Evolutionary conservation across 2,113 vertebrate genomes (phyloP).

Genomic region (Peromyscus maniculatus): DNA sequence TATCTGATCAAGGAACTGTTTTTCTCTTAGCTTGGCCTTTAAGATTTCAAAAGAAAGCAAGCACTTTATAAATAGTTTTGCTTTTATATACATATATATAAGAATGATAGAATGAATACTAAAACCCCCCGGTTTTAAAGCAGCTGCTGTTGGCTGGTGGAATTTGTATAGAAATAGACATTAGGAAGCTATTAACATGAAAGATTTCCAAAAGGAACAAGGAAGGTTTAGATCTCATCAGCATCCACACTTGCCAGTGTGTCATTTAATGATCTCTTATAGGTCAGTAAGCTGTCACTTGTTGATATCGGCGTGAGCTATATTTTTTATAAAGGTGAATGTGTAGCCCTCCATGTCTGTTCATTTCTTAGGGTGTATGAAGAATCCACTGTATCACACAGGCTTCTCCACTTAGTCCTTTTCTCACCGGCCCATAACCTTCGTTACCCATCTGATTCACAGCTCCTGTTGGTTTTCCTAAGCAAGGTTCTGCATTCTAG

Average conservation of each 20-base stretch:
- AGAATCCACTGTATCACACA: fast-evolving
- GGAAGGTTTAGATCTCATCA: not conserved
- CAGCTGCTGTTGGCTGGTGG: not conserved
- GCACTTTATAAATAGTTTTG: not conserved
- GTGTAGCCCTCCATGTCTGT: not conserved
- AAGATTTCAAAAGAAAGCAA: not conserved
- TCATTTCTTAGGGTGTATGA: not conserved
- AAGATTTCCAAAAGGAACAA: not conserved
- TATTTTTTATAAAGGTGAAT: not conserved
- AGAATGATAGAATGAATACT: not conserved
- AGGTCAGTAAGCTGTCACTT: not conserved
- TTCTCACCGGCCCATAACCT: not conserved
- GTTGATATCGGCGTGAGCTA: not conserved
- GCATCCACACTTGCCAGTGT: too few species aligned
- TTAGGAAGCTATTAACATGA: not conserved
- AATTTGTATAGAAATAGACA: not conserved
- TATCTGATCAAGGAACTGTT: not conserved
- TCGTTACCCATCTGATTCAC: not conserved
- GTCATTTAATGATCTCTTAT: not conserved
- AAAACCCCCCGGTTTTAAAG: not conserved
- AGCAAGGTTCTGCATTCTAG: too few species aligned
- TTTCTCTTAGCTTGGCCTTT: not conserved
- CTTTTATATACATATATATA: not conserved
- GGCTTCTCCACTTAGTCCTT: not conserved
- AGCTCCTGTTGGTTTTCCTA: not conserved